Base-by-base conservation (phyloP, 2,888 invertebrate species). In the Rosalia funebris region DNA sequence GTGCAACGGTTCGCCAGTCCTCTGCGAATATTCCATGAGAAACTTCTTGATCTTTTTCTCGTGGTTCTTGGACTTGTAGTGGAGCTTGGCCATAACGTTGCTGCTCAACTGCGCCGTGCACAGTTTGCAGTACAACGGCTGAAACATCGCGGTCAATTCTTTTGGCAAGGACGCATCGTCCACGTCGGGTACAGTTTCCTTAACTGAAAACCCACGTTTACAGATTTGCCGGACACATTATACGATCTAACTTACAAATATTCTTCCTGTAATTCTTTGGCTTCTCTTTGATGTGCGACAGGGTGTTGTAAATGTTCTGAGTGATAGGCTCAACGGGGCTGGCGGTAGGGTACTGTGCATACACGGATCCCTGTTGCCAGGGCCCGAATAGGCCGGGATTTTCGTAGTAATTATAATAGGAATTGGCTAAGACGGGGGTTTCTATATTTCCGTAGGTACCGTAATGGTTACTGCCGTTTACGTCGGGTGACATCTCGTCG, bases 11-110 rank as follows among this genome's bases (percentile, higher is more conserved):
- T 82, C 79, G 2, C 82, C 83, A 4, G 80, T 82, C 67, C 72
- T 73, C 58, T 75, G 75, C 0, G 80, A 70, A 75, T 82, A 78
- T 1, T 81, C 81, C 1, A 79, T 73, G 41, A 86, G 68, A 81
- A 82, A 86, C 19, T 78, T 78, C 31, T 78, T 77, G 1, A 86
- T 79, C 67, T 84, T 84, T 50, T 84, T 85, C 52, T 84, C 83
- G 67, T 87, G 86, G 19, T 82, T 80, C 66, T 84, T 85, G 0
- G 86, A 86, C 48, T 82, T 81, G 66, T 86, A 87, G 66, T 87
- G 86, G 62, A 83, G 72, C 57, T 81, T 82, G 1, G 86, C 85
- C 65, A 82, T 81, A 1, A 79, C 76, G 36, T 80, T 77, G 1
- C 83, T 84, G 53, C 82, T 83, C 66, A 85, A 74, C 54, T 81